These are phyloP conservation scores for Bactericera cockerelli DNA, from an alignment of 1,140 invertebrate genomes.

Conservation along the genomic window DNA sequence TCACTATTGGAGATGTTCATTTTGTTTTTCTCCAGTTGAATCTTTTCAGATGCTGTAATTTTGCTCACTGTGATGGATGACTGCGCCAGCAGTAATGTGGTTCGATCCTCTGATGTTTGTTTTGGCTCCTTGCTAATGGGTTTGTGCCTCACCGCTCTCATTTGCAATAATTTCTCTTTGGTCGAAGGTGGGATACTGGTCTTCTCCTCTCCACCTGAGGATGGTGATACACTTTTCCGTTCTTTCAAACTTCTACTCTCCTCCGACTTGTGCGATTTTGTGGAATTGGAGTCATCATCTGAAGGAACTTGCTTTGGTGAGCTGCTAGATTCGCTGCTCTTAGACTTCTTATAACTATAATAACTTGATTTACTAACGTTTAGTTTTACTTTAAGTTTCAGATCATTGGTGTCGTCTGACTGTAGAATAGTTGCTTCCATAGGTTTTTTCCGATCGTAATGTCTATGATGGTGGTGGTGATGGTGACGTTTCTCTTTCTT, in stretches of 20 bases:
- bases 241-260: background rate
- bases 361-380: slow-evolving; percentile 14
- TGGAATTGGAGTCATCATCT: slow-evolving; percentile 1
- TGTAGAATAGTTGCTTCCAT: slow-evolving; percentile 24
- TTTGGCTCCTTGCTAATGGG: slow-evolving; percentile 1
- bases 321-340: background rate
- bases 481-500: slow-evolving; percentile 24
- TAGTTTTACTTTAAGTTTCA: slow-evolving; percentile 26
- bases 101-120: background rate
- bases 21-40: slow-evolving; percentile 23
- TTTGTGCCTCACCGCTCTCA: slow-evolving; percentile 21
- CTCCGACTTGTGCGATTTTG: background rate
- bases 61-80: slow-evolving; percentile 24
- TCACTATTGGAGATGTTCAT: slow-evolving; percentile 16
- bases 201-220: background rate
- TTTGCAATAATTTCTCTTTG: slow-evolving; percentile 22
- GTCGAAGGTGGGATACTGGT: slow-evolving; percentile 7
- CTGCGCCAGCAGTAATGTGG: slow-evolving; percentile 16
- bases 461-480: slow-evolving; percentile 19
- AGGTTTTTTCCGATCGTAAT: slow-evolving; percentile 17
- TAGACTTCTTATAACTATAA: slow-evolving; percentile 3
- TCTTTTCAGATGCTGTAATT: slow-evolving; percentile 23
- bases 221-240: background rate
- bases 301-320: slow-evolving; percentile 4
- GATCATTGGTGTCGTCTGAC: slow-evolving; percentile 21